phyloP scores from a whole-genome alignment of 2,113 vertebrate genomes.

The Tachysurus fulvidraco region DNA sequence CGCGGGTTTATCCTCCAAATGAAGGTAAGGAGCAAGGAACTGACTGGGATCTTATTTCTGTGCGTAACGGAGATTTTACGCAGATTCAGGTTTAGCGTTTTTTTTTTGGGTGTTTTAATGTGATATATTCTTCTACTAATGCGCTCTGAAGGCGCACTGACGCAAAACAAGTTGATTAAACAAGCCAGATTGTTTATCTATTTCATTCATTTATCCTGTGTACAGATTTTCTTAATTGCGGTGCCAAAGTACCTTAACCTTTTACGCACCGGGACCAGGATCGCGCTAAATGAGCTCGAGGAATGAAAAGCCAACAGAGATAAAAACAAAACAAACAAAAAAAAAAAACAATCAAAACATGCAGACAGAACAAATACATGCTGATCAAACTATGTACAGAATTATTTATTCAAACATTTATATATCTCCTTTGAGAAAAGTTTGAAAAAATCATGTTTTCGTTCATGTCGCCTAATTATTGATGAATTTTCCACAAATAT shows the following conservation, averaged over 20 bases:
- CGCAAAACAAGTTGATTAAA: neutral
- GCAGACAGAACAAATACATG: neutral
- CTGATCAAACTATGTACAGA: neutral
- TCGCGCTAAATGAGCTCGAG: neutral
- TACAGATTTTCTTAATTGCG: neutral
- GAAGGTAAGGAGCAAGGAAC: constrained; percentile 77
- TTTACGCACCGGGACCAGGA: neutral
- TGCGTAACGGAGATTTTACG: constrained; percentile 1
- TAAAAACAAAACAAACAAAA: neutral
- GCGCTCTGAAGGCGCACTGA: neutral
- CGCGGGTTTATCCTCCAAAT: constrained; percentile 84
- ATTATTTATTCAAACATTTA: neutral
- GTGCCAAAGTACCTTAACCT: neutral
- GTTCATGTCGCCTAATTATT: neutral
- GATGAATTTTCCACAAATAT: neutral
- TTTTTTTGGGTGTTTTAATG: too few relatives aligned
- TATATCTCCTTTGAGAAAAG: neutral
- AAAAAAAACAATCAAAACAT: too few relatives aligned
- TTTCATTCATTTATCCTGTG: neutral
- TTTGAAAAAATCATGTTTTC: neutral
- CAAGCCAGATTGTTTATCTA: neutral
- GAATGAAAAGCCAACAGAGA: neutral
- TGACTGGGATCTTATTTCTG: neutral
- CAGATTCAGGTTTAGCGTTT: neutral
- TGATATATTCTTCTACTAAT: neutral